Evolutionary conservation across 1,140 invertebrate species (phyloP).

Genomic region (Heliconius himera): DNA sequence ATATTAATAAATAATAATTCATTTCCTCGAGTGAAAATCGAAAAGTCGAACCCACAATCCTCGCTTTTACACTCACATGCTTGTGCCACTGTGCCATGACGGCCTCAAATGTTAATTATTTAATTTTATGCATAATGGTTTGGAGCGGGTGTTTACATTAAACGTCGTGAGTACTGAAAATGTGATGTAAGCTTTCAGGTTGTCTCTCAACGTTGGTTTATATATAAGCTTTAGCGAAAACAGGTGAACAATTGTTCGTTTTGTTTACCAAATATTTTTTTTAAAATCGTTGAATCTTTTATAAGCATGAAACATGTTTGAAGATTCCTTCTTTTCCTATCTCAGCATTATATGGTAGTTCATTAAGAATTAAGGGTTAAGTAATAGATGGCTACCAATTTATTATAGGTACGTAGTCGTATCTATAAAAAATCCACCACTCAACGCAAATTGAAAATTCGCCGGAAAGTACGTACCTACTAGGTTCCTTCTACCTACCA

Average conservation of each 20-base stretch:
- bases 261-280: conserved; percentile 4
- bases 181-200: conserved; percentile 3
- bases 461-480: no score
- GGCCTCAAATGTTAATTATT: background rate
- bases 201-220: conserved; percentile 5
- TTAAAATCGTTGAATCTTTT: background rate
- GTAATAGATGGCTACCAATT: no score
- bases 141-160: conserved; percentile 4
- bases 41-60: no score
- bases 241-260: background rate
- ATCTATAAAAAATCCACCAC: no score
- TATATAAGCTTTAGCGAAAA: conserved; percentile 4
- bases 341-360: background rate
- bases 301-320: background rate
- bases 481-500: no score
- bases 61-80: no score
- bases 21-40: no score
- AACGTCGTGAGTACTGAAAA: conserved; percentile 1
- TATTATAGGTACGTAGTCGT: no score
- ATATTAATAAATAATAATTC: no score
- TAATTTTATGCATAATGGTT: conserved; percentile 9
- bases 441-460: no score
- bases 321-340: background rate
- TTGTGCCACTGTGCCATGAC: no score
- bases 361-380: no score